Conservation (phyloP, 2,888 invertebrate species). For the Herminia tarsipennalis region DNA sequence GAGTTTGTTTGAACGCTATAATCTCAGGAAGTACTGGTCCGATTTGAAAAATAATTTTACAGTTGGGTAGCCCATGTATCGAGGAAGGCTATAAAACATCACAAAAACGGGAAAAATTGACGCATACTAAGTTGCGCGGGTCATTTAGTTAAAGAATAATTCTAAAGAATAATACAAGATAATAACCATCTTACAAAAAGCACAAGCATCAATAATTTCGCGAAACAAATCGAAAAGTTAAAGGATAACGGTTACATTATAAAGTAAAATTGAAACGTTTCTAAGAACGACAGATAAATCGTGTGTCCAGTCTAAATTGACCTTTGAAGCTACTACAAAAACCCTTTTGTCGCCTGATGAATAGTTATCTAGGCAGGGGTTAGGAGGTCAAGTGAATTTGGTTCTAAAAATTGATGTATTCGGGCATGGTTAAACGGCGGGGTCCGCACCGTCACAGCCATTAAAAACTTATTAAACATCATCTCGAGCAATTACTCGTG, state of each 20-base stretch:
- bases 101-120: too few relatives aligned
- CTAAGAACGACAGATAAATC: constrained; percentile 53
- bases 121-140: too few relatives aligned
- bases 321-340: constrained; percentile 14
- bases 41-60: too few relatives aligned
- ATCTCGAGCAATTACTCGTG: constrained; percentile 87
- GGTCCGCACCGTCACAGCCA: constrained; percentile 80
- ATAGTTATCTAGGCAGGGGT: constrained; percentile 16
- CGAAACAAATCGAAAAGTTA: constrained; percentile 51
- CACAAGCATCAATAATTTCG: constrained; percentile 39
- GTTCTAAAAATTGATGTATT: constrained; percentile 61
- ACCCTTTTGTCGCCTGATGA: neutral
- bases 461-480: constrained; percentile 90
- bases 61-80: too few relatives aligned
- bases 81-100: too few relatives aligned
- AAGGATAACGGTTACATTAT: constrained; percentile 58
- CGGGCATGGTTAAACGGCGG: constrained; percentile 70
- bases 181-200: constrained; percentile 17
- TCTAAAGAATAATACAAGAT: neutral
- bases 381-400: constrained; percentile 45
- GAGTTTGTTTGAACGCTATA: too few relatives aligned
- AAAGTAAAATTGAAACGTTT: constrained; percentile 61
- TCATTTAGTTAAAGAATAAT: neutral
- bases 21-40: too few relatives aligned
- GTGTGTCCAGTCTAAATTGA: constrained; percentile 43